Evolutionary conservation across 2,113 vertebrate species (phyloP).

Genomic region (Charina bottae): DNA sequence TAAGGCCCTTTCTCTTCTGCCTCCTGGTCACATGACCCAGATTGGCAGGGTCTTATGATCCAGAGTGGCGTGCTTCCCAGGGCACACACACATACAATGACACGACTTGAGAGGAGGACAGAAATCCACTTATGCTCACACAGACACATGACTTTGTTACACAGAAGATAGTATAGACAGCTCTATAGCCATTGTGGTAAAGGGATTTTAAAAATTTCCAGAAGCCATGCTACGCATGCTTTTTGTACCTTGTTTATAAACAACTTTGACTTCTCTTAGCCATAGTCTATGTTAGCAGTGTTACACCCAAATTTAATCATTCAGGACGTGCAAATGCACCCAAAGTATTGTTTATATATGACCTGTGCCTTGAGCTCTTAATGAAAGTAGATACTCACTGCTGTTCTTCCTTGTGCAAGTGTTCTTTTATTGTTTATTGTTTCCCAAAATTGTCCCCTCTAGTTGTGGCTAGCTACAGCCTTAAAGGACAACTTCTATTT

Average conservation of each 20-base stretch:
- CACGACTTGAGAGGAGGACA: background rate
- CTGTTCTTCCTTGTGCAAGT: background rate
- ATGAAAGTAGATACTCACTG: background rate
- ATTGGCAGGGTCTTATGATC: too few species aligned
- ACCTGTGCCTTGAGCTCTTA: background rate
- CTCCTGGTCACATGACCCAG: background rate
- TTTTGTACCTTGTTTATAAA: background rate
- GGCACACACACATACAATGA: background rate
- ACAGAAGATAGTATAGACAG: background rate
- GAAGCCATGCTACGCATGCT: background rate
- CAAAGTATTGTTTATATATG: background rate
- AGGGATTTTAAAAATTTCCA: background rate
- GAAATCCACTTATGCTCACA: background rate
- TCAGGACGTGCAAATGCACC: background rate
- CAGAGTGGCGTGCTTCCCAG: too few species aligned
- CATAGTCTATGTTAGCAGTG: background rate
- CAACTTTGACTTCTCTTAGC: background rate
- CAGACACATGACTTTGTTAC: background rate
- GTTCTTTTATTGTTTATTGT: background rate
- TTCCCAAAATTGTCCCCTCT: background rate
- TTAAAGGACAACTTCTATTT: background rate
- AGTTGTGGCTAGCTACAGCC: background rate
- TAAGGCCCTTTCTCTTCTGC: background rate
- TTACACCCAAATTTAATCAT: background rate
- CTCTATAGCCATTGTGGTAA: background rate